phyloP scores from a whole-genome alignment of 2,113 vertebrate genomes.

The Alectura lathami region DNA sequence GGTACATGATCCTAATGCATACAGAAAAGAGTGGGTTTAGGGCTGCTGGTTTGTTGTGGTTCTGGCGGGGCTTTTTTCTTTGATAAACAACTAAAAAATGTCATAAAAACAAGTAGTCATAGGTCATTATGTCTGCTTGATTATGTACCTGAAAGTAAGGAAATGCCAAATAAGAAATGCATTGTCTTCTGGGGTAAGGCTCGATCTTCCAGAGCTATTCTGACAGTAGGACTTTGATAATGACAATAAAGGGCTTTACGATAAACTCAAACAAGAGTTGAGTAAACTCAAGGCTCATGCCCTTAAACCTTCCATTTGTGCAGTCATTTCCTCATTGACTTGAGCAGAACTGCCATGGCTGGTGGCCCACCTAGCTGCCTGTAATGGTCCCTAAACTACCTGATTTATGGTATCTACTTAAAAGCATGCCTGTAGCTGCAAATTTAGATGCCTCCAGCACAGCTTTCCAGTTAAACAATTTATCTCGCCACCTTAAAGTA shows the following conservation, averaged over 20 bases:
- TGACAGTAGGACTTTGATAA: constrained; percentile 6
- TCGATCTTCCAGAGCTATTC: background rate
- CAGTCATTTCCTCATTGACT: background rate
- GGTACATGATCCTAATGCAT: constrained; percentile 72
- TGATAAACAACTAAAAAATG: constrained; percentile 4
- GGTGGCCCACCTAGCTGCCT: background rate
- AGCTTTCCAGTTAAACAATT: background rate
- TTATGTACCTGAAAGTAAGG: background rate
- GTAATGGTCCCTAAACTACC: background rate
- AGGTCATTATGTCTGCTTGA: constrained; percentile 7
- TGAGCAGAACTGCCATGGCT: background rate
- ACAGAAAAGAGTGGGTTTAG: constrained; percentile 64
- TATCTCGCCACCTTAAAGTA: background rate
- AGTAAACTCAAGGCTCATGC: background rate
- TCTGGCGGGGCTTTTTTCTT: background rate
- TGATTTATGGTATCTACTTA: background rate
- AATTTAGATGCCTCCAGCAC: background rate
- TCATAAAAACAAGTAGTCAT: background rate
- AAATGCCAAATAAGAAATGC: background rate
- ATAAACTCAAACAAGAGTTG: background rate
- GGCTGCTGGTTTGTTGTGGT: background rate
- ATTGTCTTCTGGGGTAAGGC: background rate
- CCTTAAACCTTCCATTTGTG: background rate
- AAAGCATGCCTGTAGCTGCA: background rate
- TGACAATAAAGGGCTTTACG: background rate